Conservation (phyloP, 2,888 invertebrate species). For the Bhutanitis thaidina region DNA sequence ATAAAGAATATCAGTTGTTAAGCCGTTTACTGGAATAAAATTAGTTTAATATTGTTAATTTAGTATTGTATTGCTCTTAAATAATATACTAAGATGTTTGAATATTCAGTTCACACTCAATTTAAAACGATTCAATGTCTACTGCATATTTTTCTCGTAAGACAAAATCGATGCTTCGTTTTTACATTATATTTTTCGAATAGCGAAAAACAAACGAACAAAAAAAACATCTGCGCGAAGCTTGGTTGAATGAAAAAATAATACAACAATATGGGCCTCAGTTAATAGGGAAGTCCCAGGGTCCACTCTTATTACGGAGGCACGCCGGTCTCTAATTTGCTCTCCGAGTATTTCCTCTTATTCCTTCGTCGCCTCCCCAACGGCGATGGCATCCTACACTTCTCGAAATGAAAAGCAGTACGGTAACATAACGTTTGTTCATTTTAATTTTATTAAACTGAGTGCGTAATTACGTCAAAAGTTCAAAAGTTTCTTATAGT, state of each 20-base stretch:
- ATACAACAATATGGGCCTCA: slow-evolving; percentile 63
- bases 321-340: slow-evolving; percentile 64
- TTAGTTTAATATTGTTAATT: no score
- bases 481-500: no score
- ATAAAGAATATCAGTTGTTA: no score
- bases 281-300: slow-evolving; percentile 54
- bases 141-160: no score
- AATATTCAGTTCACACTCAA: no score
- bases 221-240: slow-evolving; percentile 38
- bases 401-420: slow-evolving; percentile 42
- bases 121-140: no score
- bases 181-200: slow-evolving; percentile 14
- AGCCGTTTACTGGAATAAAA: no score
- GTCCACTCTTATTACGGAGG: slow-evolving; percentile 66
- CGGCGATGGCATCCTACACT: slow-evolving; percentile 35
- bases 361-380: slow-evolving; percentile 48
- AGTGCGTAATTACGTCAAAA: slow-evolving; percentile 1
- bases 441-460: slow-evolving; percentile 15
- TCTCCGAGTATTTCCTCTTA: slow-evolving; percentile 54
- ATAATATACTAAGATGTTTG: no score
- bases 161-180: slow-evolving; percentile 1
- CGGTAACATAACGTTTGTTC: slow-evolving; percentile 15
- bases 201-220: slow-evolving; percentile 27
- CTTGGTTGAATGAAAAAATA: slow-evolving; percentile 61
- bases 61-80: no score